phyloP scores from a whole-genome alignment of 2,888 invertebrate species.

The Drepana falcataria region DNA sequence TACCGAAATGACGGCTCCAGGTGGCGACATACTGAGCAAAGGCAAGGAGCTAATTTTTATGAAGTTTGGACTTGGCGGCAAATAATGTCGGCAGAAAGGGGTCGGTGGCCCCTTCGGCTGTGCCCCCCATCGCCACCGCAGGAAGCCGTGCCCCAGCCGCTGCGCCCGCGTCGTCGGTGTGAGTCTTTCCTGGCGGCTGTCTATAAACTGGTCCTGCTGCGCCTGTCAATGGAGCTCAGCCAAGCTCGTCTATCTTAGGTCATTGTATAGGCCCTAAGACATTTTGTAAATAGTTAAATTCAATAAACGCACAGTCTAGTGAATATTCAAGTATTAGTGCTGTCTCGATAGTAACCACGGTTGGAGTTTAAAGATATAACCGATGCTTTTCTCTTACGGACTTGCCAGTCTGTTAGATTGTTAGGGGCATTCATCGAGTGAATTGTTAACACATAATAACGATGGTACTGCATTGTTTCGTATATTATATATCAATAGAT shows the following conservation, averaged over 20 bases:
- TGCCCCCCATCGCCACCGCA: conserved; percentile 17
- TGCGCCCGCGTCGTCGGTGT: conserved; percentile 12
- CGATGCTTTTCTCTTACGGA: conserved; percentile 59
- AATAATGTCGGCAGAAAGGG: conserved; percentile 76
- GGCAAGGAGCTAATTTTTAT: conserved; percentile 96
- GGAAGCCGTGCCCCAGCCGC: conserved; percentile 13
- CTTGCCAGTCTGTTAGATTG: conserved; percentile 65
- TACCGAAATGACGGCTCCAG: conserved; percentile 92
- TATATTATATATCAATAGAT: conserved; percentile 43
- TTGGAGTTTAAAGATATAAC: conserved; percentile 59
- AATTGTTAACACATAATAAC: conserved; percentile 53
- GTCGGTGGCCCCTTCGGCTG: conserved; percentile 28
- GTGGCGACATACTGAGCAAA: conserved; percentile 93
- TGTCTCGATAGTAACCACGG: conserved; percentile 65
- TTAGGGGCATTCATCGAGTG: conserved; percentile 32
- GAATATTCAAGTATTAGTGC: conserved; percentile 72
- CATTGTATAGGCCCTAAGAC: conserved; percentile 44
- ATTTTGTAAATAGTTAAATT: conserved; percentile 71
- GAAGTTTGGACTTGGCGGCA: conserved; percentile 93
- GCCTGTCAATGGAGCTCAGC: conserved; percentile 29
- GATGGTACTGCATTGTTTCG: conserved; percentile 47
- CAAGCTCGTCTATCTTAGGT: conserved; percentile 47
- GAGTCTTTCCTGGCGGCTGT: conserved; percentile 19
- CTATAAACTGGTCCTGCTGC: conserved; percentile 24
- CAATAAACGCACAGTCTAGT: conserved; percentile 78